Base-by-base conservation (phyloP, 2,888 invertebrate genomes). In the Amphipyra tragopoginis region DNA sequence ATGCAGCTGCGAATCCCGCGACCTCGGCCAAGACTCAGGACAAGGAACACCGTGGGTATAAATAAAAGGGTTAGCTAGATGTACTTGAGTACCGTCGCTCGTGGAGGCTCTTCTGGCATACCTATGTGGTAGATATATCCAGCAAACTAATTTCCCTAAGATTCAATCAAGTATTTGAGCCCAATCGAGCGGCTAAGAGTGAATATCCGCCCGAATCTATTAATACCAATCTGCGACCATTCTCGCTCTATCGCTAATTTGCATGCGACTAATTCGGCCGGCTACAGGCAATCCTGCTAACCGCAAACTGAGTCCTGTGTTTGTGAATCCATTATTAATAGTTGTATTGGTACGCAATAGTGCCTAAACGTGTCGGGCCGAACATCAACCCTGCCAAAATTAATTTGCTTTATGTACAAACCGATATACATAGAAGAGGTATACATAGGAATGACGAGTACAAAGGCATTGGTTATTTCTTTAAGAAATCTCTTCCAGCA, bases 251-350 rank as follows among this genome's bases (percentile, higher is more conserved):
- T 49, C n/a, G 21, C 52, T 44, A 49, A 72, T 72, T 72, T 73
- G 65, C 65, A 72, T 69, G 49, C 56, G 52, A 38, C 58, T 69
- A 70, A 60, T 55, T 54, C n/a, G 51, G 33, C 29, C 5, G 40
- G 44, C n/a, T 21, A 13, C 33, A 58, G 40, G 15, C 54, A 60
- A 59, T 60, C 42, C 34, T 33, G 33, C 29, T 42, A 11, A 48
- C 54, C 52, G 40, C 69, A 53, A 59, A 69, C 69, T 56, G 69
- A 50, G 40, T 43, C 14, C 15, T 26, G 5, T 63, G 63, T 71
- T 58, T 60, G 58, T 51, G 59, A 45, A 56, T 75, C 45, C 53
- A 61, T 59, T 54, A 68, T 73, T 73, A 52, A 73, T 72, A 34
- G 36, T 43, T 48, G 54, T 62, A 45, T 49, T 29, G 15, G 40